A percentile compares a stretch with the other conserved stretches of the same genome.
Evolutionary conservation across 2,888 invertebrate species (phyloP).

Genomic region (Drosophila tanythrix): DNA sequence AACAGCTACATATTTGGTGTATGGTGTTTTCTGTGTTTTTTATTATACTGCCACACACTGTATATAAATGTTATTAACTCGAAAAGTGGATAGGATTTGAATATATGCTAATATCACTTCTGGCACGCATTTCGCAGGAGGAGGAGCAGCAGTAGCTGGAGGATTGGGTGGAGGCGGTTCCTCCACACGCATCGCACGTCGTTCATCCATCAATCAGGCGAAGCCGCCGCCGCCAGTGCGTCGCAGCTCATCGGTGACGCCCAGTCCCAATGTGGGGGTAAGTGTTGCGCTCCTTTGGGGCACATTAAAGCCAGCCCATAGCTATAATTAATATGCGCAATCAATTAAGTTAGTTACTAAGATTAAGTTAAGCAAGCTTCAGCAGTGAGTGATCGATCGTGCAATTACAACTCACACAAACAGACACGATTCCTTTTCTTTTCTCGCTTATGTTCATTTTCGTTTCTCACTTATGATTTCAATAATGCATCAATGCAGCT

Average conservation of each 20-base stretch:
- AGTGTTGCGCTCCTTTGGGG: conserved; percentile 48
- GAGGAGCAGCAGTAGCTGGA: conserved; percentile 37
- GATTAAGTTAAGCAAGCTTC: conserved; percentile 21
- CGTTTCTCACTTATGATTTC: conserved; percentile 64
- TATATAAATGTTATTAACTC: conserved; percentile 65
- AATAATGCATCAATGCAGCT: conserved; percentile 42
- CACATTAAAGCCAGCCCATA: background rate
- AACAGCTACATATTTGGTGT: conserved; percentile 36
- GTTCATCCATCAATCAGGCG: conserved; percentile 84
- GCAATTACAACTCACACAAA: conserved; percentile 23
- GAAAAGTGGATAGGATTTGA: background rate
- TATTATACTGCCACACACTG: conserved; percentile 55
- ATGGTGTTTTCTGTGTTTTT: conserved; percentile 66
- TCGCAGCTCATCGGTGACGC: conserved; percentile 89
- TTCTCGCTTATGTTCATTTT: conserved; percentile 46
- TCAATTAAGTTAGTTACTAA: conserved; percentile 56
- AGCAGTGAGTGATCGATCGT: conserved; percentile 10
- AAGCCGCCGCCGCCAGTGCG: conserved; percentile 94
- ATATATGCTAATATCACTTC: conserved; percentile 11
- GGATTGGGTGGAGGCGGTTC: conserved; percentile 42
- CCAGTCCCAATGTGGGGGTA: conserved; percentile 83
- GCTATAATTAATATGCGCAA: conserved; percentile 10
- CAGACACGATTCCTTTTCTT: conserved; percentile 16
- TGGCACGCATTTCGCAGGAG: conserved; percentile 59
- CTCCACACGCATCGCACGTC: conserved; percentile 84